Evolutionary conservation across 2,113 vertebrate genomes (phyloP).

Genomic region (Xiphophorus couchianus): DNA sequence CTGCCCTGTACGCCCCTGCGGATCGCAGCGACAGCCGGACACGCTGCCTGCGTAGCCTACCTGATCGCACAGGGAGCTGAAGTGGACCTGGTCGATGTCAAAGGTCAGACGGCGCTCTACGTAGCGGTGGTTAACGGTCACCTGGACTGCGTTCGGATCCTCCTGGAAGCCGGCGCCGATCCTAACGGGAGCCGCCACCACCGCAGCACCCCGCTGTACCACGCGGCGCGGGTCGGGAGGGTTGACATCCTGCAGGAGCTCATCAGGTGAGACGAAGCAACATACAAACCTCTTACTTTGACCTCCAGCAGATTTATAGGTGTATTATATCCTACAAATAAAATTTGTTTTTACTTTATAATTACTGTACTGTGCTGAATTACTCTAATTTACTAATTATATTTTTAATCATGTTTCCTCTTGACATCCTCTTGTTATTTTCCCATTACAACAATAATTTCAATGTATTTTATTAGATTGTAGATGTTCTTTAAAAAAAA

Average conservation of each 20-base stretch:
- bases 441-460: background rate
- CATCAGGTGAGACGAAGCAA: conserved; percentile 80
- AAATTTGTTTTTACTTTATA: too few relatives aligned
- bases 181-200: conserved; percentile 94
- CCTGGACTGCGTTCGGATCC: conserved; percentile 88
- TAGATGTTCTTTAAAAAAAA: too few relatives aligned
- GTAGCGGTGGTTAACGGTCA: conserved; percentile 93
- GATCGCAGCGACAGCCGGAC: conserved; percentile 90
- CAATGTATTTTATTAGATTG: background rate
- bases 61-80: conserved; percentile 88
- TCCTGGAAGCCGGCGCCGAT: conserved; percentile 89
- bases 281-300: too few relatives aligned
- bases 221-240: conserved; percentile 87
- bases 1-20: conserved; percentile 91
- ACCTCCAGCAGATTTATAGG: too few relatives aligned
- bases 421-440: background rate
- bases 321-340: too few relatives aligned
- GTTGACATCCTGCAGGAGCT: conserved; percentile 89
- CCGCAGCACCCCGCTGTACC: conserved; percentile 92
- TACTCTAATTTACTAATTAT: background rate
- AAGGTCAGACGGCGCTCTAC: conserved; percentile 92
- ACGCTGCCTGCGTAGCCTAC: conserved; percentile 86
- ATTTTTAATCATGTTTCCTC: background rate
- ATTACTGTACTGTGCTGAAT: too few relatives aligned
- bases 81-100: conserved; percentile 93